A percentile compares a stretch with the other conserved stretches of the same genome.
Evolutionary conservation across 2,888 invertebrate genomes (phyloP).

Genomic region (Julus scanicus): DNA sequence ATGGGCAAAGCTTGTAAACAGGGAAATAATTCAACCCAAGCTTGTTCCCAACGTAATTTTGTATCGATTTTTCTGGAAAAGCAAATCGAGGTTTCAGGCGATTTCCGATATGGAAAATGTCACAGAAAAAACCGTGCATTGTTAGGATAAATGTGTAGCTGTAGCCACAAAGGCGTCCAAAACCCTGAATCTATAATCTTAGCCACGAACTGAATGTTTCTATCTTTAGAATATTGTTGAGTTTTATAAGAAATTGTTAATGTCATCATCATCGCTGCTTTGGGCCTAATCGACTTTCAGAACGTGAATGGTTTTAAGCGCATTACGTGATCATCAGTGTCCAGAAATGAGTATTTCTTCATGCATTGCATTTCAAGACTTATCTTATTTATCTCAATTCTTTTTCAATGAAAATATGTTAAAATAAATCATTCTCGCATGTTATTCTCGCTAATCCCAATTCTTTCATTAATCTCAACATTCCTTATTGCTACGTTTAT

Average conservation of each 20-base stretch:
- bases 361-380: not conserved
- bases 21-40: not conserved
- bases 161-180: too few species aligned
- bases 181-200: not conserved
- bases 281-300: not conserved
- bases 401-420: not conserved
- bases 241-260: not conserved
- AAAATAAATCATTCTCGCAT: not conserved
- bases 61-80: not conserved
- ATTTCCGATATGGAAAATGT: not conserved
- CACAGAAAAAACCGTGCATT: not conserved
- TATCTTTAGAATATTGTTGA: not conserved
- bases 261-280: not conserved
- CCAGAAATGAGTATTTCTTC: not conserved
- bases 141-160: not conserved
- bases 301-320: not conserved
- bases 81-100: too few species aligned
- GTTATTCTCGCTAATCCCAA: not conserved
- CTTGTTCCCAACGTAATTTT: not conserved
- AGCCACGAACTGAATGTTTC: not conserved
- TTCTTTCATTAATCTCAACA: not conserved
- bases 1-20: slow-evolving; percentile 10
- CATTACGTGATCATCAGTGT: not conserved
- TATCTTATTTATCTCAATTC: not conserved
- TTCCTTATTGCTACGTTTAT: not conserved